A percentile compares a stretch with the other conserved stretches of the same genome.
Evolutionary conservation across 2,888 invertebrate genomes (phyloP).

Genomic region (Sesia apiformis): DNA sequence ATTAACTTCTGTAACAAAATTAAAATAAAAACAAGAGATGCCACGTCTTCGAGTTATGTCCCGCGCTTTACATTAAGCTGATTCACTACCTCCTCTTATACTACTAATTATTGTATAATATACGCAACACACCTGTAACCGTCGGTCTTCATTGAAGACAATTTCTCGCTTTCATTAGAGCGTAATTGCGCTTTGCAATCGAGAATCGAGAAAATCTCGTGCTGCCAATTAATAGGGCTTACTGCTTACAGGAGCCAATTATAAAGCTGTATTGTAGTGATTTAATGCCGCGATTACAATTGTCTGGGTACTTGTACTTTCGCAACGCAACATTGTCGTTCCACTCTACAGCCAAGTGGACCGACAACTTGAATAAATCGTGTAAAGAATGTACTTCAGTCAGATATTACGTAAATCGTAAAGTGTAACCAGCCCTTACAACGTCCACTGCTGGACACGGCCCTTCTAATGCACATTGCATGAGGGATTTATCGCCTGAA

Average conservation of each 20-base stretch:
- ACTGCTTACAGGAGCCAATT: slow-evolving; percentile 24
- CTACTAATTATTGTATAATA: not conserved
- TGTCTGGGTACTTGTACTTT: not conserved
- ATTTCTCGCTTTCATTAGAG: slow-evolving; percentile 15
- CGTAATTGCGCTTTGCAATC: slow-evolving; percentile 19
- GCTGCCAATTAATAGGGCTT: slow-evolving; percentile 28
- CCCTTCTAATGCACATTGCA: too few species aligned
- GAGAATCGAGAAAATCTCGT: slow-evolving; percentile 25
- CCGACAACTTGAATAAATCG: too few species aligned
- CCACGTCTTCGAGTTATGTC: too few species aligned
- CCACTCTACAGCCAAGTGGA: not conserved
- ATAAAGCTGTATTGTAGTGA: slow-evolving; percentile 17
- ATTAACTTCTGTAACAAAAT: too few species aligned
- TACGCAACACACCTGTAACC: not conserved
- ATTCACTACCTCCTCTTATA: too few species aligned
- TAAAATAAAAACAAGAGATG: too few species aligned
- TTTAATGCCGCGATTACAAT: slow-evolving; percentile 3
- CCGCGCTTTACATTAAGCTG: too few species aligned
- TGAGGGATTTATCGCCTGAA: too few species aligned
- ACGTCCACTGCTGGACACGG: too few species aligned
- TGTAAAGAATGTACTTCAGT: too few species aligned
- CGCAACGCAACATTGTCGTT: not conserved
- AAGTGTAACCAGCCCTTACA: too few species aligned
- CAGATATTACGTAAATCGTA: too few species aligned
- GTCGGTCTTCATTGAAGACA: slow-evolving; percentile 5